Conservation (phyloP, 2,113 vertebrate genomes). For the Chrysemys picta region DNA sequence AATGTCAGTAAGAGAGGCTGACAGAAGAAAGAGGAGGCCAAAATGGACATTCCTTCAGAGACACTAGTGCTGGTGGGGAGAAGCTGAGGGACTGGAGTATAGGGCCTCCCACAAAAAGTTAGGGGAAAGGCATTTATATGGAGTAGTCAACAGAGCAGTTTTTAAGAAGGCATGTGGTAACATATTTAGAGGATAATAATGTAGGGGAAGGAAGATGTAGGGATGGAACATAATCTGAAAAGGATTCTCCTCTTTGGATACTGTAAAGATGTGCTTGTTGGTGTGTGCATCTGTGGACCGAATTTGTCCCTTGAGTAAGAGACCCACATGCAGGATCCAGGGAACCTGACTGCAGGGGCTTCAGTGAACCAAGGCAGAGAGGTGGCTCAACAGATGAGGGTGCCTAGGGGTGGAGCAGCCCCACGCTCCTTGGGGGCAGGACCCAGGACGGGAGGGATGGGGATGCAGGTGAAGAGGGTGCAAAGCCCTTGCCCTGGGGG, state of each 20-base stretch:
- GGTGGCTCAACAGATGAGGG: no score
- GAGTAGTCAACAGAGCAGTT: neutral
- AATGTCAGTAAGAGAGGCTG: neutral
- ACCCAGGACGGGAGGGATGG: no score
- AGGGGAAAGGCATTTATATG: neutral
- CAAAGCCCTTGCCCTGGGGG: no score
- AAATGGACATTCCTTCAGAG: neutral
- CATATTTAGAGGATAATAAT: neutral
- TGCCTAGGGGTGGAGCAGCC: no score
- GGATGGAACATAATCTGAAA: neutral
- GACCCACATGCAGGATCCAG: no score
- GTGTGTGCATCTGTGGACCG: neutral
- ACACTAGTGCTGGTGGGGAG: neutral
- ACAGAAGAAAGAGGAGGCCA: neutral
- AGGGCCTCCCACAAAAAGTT: neutral
- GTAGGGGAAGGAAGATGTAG: neutral
- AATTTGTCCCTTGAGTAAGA: rapidly evolving
- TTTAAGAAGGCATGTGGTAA: neutral
- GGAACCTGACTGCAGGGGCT: no score
- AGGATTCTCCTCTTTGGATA: neutral
- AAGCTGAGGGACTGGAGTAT: neutral
- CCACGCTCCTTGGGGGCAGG: no score
- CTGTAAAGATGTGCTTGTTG: neutral
- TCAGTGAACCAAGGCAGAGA: no score
- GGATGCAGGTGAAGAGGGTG: no score